Evolutionary conservation across 2,888 invertebrate genomes (phyloP).

Genomic region (Drosophila neutralis): DNA sequence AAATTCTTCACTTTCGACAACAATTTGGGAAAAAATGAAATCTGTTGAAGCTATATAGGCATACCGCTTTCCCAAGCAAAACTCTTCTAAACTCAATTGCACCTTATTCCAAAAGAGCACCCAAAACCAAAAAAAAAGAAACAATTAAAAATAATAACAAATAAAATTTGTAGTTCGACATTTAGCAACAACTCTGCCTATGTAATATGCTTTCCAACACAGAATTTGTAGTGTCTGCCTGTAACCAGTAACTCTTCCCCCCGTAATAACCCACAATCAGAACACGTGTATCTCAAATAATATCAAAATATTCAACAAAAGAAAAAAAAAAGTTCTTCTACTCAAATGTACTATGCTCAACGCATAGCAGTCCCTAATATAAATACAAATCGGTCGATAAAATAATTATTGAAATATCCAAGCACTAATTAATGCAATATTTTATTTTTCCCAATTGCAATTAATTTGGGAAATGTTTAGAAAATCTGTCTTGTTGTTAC

Average conservation of each 20-base stretch:
- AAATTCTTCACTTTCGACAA: constrained; percentile 15
- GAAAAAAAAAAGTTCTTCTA: constrained; percentile 51
- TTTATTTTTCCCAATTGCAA: constrained; percentile 35
- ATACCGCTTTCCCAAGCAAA: constrained; percentile 3
- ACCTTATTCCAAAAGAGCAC: constrained; percentile 50
- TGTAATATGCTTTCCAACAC: constrained; percentile 57
- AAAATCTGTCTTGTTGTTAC: constrained; percentile 99
- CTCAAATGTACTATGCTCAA: constrained; percentile 57
- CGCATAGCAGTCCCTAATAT: constrained; percentile 42
- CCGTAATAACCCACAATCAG: constrained; percentile 44
- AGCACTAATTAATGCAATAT: constrained; percentile 49
- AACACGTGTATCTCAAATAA: constrained; percentile 57
- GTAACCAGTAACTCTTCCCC: constrained; percentile 48
- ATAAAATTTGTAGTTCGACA: constrained; percentile 25
- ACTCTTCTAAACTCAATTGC: constrained; percentile 20
- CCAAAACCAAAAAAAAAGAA: not conserved
- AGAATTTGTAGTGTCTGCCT: constrained; percentile 64
- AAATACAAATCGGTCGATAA: constrained; percentile 43
- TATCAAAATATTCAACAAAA: constrained; percentile 20
- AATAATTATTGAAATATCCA: not conserved
- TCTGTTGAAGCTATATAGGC: constrained; percentile 38
- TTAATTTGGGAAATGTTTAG: constrained; percentile 85
- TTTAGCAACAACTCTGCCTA: constrained; percentile 38
- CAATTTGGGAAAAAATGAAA: constrained; percentile 18
- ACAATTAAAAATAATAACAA: not conserved